These are phyloP conservation scores for Cephus spinipes DNA, from an alignment of 2,888 invertebrate species.

Conservation along the genomic window DNA sequence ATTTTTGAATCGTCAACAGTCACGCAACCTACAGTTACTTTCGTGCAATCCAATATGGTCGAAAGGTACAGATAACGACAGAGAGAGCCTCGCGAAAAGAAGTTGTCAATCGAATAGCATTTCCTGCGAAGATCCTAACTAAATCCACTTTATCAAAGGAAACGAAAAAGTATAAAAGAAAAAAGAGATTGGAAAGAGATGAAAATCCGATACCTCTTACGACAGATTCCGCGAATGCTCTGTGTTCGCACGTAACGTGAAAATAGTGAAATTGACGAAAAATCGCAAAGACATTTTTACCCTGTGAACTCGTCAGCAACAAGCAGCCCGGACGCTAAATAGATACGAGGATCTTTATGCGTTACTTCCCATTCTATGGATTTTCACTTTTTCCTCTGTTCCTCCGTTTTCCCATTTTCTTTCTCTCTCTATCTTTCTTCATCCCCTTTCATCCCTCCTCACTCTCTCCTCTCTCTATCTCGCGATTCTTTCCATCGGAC, in stretches of 20 bases:
- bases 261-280: not conserved
- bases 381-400: not conserved
- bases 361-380: not conserved
- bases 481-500: slow-evolving; percentile 11
- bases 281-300: not conserved
- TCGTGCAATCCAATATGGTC: not conserved
- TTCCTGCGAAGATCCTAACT: not conserved
- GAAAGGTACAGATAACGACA: not conserved
- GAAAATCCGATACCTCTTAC: not conserved
- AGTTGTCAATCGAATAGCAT: not conserved
- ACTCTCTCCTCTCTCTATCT: not conserved
- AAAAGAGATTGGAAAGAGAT: not conserved
- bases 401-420: no score
- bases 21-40: not conserved
- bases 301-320: not conserved
- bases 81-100: not conserved
- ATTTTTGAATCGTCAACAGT: not conserved
- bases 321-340: not conserved
- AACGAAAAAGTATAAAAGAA: not conserved
- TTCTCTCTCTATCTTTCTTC: no score
- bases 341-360: not conserved
- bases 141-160: not conserved
- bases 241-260: not conserved
- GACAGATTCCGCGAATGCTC: not conserved
- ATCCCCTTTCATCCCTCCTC: no score